Evolutionary conservation across 2,113 vertebrate species (phyloP), one percentile per base, ranked within the genome.

Genomic region (Pituophis catenifer): DNA sequence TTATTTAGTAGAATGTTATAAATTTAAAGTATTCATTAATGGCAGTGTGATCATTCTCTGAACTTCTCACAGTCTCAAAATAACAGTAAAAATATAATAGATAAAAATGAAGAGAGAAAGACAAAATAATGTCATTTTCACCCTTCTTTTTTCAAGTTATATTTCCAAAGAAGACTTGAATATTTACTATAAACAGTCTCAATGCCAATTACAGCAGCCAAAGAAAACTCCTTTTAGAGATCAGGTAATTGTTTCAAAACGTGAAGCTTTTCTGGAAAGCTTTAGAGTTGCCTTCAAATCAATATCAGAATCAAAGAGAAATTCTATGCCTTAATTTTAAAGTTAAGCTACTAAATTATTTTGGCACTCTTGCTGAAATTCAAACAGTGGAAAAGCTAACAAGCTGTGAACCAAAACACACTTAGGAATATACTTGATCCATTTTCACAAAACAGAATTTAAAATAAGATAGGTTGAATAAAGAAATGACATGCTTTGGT

Each of bases 221-320:
- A 55, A 90, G 19, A 93, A 95, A 88, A 91, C 33, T 93, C 88
- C 44, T 90, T 93, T 93, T 90, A 17, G 57, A 53, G 8, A 87
- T 44, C 44, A 89, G 50, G 12, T 53, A 93, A 75, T 90, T 91
- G 23, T 58, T 13, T 91, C 95, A 89, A 93, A 96, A 93, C 57
- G 6, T 90, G 81, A 81, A 92, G 92, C 94, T 90, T 55, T 11
- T 92, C 38, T 59, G 65, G 70, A 52, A 90, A 52, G 8, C 52
- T 94, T 92, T 89, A 53, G 88, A 2, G 53, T 85, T 58, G 29
- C 44, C 81, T 93, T 94, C 33, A 50, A 92, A 59, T 26, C 54
- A 57, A 44, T 89, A 96, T 17, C 59, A 21, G 94, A 96, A 38
- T 88, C 48, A 91, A 55, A 94, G 19, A 92, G 1, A 0, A 1